phyloP scores from a whole-genome alignment of 2,888 invertebrate species.

The Pyrgus malvae region DNA sequence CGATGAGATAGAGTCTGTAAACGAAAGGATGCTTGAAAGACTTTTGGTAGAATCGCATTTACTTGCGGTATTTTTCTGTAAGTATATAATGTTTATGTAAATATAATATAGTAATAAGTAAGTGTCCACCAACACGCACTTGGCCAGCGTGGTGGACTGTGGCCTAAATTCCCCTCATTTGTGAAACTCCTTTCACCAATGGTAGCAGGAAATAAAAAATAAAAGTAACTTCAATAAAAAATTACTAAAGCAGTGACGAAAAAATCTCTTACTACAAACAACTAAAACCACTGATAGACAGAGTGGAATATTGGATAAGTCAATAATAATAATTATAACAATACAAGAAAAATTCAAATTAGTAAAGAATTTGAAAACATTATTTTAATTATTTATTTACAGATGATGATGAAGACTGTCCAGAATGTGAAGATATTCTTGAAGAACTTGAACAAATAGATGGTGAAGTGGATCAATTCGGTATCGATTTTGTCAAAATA shows the following conservation, averaged over 20 bases:
- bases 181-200: no score
- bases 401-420: conserved; percentile 93
- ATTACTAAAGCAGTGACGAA: no score
- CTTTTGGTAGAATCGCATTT: conserved; percentile 92
- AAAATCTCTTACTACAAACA: no score
- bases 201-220: background rate
- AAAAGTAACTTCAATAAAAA: no score
- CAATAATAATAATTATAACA: no score
- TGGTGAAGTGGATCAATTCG: conserved; percentile 95
- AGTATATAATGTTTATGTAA: conserved; percentile 46
- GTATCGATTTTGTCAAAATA: conserved; percentile 97
- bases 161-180: no score
- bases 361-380: background rate
- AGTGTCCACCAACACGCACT: no score
- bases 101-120: no score
- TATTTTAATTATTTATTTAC: conserved; percentile 31
- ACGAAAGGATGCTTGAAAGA: conserved; percentile 93
- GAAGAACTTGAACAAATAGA: conserved; percentile 96
- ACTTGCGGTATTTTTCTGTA: conserved; percentile 95
- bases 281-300: no score
- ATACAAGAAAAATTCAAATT: background rate
- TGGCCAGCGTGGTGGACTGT: no score
- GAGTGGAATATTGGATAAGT: no score
- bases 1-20: conserved; percentile 96
- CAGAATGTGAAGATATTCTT: conserved; percentile 94